These are phyloP conservation scores for Hybognathus amarus DNA, from an alignment of 2,797 vertebrate species.

Conservation along the genomic window DNA sequence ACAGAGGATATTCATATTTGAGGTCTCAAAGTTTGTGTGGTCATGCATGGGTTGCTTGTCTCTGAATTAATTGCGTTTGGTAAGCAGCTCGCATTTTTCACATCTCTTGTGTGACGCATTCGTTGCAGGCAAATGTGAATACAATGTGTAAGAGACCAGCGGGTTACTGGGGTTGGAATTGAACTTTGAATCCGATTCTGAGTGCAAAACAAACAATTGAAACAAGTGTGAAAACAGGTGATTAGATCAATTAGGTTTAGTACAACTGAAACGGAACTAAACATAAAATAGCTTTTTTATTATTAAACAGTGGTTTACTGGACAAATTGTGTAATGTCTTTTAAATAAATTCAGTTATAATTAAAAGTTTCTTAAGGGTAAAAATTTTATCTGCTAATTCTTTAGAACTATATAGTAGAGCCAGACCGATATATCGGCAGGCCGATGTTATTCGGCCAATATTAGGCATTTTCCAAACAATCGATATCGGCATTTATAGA, in stretches of 20 bases:
- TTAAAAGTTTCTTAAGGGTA: too few relatives aligned
- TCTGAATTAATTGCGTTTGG: background rate
- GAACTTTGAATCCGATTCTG: background rate
- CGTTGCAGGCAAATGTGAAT: background rate
- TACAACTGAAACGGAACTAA: too few relatives aligned
- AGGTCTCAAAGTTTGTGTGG: background rate
- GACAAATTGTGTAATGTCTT: too few relatives aligned
- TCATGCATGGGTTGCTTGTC: background rate
- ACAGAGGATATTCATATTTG: background rate
- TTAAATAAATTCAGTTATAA: too few relatives aligned
- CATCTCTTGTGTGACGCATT: background rate
- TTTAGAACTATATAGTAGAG: too few relatives aligned
- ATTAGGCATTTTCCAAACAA: too few relatives aligned
- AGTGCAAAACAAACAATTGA: background rate
- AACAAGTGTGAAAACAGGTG: background rate
- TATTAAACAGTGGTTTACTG: too few relatives aligned
- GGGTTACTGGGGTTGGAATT: background rate
- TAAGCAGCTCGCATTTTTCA: conserved; percentile 9
- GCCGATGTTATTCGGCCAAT: too few relatives aligned
- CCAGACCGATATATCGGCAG: too few relatives aligned
- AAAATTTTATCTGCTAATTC: too few relatives aligned
- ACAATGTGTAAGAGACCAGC: conserved; percentile 7
- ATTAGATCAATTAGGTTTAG: background rate
- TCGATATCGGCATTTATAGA: too few relatives aligned
- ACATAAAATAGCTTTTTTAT: too few relatives aligned